Conservation (phyloP, 2,113 vertebrate genomes). For the Manacus vitellinus region DNA sequence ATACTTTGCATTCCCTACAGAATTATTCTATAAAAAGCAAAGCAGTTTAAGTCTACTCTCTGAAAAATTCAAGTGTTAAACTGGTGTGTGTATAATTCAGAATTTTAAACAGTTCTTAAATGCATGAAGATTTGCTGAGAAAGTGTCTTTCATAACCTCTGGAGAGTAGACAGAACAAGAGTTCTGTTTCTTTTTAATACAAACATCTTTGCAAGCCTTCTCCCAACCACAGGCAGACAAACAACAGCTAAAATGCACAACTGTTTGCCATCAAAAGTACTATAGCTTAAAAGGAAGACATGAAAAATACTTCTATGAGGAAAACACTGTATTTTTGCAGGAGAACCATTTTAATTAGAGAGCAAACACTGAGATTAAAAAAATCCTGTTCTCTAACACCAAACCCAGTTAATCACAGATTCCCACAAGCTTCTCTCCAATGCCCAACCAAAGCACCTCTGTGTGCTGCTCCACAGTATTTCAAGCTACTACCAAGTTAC, state of each 20-base stretch:
- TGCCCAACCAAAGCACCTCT: background rate
- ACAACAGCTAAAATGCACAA: background rate
- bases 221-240: background rate
- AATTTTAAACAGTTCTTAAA: constrained; percentile 8
- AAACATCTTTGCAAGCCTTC: background rate
- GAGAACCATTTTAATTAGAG: background rate
- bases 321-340: background rate
- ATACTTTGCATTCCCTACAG: constrained; percentile 38
- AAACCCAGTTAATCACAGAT: background rate
- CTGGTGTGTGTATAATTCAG: background rate
- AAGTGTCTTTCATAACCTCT: constrained; percentile 19
- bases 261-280: background rate
- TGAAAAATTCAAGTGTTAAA: constrained; percentile 28
- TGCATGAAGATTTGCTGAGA: constrained; percentile 8
- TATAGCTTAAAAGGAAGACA: background rate
- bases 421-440: background rate
- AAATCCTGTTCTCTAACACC: background rate
- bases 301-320: background rate
- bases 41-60: constrained; percentile 22
- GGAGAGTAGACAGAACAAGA: background rate
- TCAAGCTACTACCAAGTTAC: background rate
- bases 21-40: constrained; percentile 49
- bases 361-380: background rate
- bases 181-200: background rate
- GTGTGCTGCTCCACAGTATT: background rate